Percentiles rank a stretch among this genome's conserved stretches.
Evolutionary conservation across 2,797 vertebrate species (phyloP).

Genomic region (Smutsia gigantea): DNA sequence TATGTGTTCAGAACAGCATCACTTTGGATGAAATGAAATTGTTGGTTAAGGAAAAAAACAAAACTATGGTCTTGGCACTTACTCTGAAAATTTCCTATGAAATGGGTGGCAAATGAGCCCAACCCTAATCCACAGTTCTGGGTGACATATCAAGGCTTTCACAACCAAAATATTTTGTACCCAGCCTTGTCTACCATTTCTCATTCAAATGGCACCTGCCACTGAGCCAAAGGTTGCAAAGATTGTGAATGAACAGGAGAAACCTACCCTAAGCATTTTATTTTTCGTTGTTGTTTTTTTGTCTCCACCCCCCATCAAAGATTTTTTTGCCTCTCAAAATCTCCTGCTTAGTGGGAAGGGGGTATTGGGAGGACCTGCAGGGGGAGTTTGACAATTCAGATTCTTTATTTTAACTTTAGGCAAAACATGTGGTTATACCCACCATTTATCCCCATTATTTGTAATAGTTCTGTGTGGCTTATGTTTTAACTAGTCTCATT

Average conservation of each 20-base stretch:
- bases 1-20: background rate
- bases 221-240: background rate
- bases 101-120: background rate
- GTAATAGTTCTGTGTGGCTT: slow-evolving; percentile 72
- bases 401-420: slow-evolving; percentile 70
- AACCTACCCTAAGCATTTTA: background rate
- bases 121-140: background rate
- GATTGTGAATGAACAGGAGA: background rate
- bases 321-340: slow-evolving; percentile 41
- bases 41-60: slow-evolving; percentile 48
- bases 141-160: background rate
- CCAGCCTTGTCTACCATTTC: background rate
- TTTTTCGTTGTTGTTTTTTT: background rate
- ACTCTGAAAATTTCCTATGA: slow-evolving; percentile 49
- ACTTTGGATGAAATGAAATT: slow-evolving; percentile 52
- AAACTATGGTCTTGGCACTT: background rate
- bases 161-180: background rate
- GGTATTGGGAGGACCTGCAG: background rate
- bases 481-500: slow-evolving; percentile 76
- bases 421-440: slow-evolving; percentile 73
- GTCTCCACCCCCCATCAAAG: background rate
- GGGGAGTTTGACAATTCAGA: slow-evolving; percentile 35
- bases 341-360: background rate
- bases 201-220: slow-evolving; percentile 5
- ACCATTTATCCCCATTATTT: slow-evolving; percentile 72